A percentile compares a stretch with the other conserved stretches of the same genome.
phyloP scores from a whole-genome alignment of 1,140 invertebrate species.

The Apis dorsata region DNA sequence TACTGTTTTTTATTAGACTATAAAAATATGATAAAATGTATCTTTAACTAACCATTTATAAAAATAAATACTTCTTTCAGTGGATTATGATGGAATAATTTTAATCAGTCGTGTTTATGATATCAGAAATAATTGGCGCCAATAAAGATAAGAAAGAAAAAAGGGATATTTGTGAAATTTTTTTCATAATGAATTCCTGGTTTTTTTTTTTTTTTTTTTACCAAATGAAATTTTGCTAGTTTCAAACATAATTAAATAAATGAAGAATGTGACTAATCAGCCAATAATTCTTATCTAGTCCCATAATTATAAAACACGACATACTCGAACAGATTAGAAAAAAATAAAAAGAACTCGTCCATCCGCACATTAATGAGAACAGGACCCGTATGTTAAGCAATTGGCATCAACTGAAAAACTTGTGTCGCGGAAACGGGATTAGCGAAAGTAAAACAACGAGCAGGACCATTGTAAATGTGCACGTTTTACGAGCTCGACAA shows the following conservation, averaged over 20 bases:
- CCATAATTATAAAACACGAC: slow-evolving; percentile 16
- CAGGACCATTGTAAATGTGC: slow-evolving; percentile 41
- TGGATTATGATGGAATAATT: too few species aligned
- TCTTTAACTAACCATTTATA: too few species aligned
- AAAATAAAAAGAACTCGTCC: slow-evolving; percentile 19
- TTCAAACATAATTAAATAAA: too few species aligned
- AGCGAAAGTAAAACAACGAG: slow-evolving; percentile 50
- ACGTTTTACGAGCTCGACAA: slow-evolving; percentile 52
- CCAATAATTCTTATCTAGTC: slow-evolving; percentile 22
- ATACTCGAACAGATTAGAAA: background rate
- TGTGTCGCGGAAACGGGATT: slow-evolving; percentile 40
- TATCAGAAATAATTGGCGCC: slow-evolving; percentile 1
- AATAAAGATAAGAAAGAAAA: background rate
- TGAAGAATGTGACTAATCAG: too few species aligned
- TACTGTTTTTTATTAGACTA: too few species aligned
- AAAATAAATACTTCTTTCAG: too few species aligned
- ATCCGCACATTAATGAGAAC: slow-evolving; percentile 17
- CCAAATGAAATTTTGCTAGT: background rate
- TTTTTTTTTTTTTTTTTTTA: background rate
- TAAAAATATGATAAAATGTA: too few species aligned
- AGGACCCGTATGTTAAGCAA: slow-evolving; percentile 38
- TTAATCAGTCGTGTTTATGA: background rate
- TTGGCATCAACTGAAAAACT: slow-evolving; percentile 29
- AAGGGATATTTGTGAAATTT: background rate
- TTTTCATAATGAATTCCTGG: background rate